Conservation (phyloP, 2,888 invertebrate genomes). For the Lottia scabra region DNA sequence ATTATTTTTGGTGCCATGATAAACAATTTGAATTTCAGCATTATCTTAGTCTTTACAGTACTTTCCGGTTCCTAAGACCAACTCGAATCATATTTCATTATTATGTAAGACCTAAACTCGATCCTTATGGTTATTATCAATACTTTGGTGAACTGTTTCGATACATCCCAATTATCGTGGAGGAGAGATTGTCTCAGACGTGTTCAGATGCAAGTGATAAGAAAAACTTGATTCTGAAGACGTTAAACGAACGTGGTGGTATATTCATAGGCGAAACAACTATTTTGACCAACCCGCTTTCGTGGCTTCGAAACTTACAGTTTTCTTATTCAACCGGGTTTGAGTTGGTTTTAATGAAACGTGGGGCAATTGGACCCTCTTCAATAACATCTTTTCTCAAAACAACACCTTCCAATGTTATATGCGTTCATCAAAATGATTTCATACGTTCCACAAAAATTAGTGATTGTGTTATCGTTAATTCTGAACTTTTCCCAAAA, state of each 20-base stretch:
- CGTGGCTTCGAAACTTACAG: constrained; percentile 11
- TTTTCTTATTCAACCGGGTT: constrained; percentile 11
- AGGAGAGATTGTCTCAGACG: constrained; percentile 14
- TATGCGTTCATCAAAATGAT: background rate
- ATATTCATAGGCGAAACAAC: constrained; percentile 46
- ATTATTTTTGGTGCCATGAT: constrained; percentile 52
- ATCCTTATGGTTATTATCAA: constrained; percentile 40
- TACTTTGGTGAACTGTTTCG: constrained; percentile 45
- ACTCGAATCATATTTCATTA: constrained; percentile 46
- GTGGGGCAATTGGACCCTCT: constrained; percentile 7
- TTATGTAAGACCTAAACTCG: constrained; percentile 33
- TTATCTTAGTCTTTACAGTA: constrained; percentile 50
- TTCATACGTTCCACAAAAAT: background rate
- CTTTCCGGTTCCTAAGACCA: constrained; percentile 44
- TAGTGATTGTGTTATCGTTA: constrained; percentile 23
- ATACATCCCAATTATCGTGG: constrained; percentile 39
- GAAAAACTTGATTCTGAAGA: constrained; percentile 13
- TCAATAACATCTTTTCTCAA: background rate
- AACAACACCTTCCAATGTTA: background rate
- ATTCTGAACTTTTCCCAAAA: constrained; percentile 31
- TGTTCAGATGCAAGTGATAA: constrained; percentile 14
- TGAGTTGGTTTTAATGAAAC: background rate
- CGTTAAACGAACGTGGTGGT: constrained; percentile 42
- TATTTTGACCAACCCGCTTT: constrained; percentile 21
- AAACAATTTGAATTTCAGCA: constrained; percentile 52